These are phyloP conservation scores for Prosopocoilus inquinatus DNA, from an alignment of 2,888 invertebrate genomes.

Conservation along the genomic window DNA sequence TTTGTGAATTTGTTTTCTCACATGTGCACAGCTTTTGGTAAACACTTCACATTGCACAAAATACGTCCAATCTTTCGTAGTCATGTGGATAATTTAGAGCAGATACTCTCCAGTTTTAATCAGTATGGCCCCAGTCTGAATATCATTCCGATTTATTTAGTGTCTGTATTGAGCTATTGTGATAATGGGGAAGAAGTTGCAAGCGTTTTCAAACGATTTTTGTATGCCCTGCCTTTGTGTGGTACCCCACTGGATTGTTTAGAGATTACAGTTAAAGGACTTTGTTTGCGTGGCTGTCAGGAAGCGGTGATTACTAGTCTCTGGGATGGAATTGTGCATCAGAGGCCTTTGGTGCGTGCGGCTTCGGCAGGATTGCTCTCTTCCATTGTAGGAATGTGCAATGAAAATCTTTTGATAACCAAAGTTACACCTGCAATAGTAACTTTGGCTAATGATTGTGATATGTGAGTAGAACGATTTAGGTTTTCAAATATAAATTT, in stretches of 20 bases:
- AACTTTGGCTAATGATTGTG: conserved; percentile 66
- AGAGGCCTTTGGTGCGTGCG: conserved; percentile 59
- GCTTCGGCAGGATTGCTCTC: conserved; percentile 62
- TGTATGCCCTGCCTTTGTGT: conserved; percentile 55
- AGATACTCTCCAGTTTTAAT: conserved; percentile 59
- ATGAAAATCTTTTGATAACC: conserved; percentile 56
- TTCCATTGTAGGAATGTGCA: conserved; percentile 55
- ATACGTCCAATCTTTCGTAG: conserved; percentile 59
- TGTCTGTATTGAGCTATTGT: conserved; percentile 56
- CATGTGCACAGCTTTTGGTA: conserved; percentile 66
- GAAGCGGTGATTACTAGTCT: conserved; percentile 59
- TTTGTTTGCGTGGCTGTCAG: conserved; percentile 50
- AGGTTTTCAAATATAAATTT: conserved; percentile 22
- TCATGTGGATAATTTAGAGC: conserved; percentile 60
- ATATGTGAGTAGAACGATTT: conserved; percentile 60
- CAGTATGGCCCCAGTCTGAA: conserved; percentile 57
- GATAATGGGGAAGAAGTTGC: conserved; percentile 53
- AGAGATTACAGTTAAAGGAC: conserved; percentile 36
- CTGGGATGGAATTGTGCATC: conserved; percentile 68
- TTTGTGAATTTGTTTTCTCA: conserved; percentile 58
- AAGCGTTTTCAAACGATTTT: conserved; percentile 60
- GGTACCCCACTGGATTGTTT: conserved; percentile 39
- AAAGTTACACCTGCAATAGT: conserved; percentile 68
- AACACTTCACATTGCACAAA: conserved; percentile 58
- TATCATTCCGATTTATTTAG: conserved; percentile 62